Percentiles rank a stretch among this genome's conserved stretches.
Conservation (phyloP, 2,797 vertebrate species). For the Typhlichthys subterraneus region DNA sequence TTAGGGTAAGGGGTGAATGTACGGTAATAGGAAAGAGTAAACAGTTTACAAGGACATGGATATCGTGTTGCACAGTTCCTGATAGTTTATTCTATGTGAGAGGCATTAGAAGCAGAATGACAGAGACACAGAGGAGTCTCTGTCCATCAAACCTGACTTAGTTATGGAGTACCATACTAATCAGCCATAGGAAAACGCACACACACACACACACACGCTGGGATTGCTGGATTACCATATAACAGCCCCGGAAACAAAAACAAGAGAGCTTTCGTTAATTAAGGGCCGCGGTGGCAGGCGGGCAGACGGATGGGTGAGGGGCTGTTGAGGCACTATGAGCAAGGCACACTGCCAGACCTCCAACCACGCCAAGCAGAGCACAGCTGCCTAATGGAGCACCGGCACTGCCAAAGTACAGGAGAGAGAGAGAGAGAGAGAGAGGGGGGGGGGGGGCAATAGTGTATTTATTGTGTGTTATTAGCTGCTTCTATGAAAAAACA, state of each 20-base stretch:
- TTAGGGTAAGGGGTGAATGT: no score
- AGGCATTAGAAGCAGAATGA: background rate
- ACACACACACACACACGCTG: conserved; percentile 28
- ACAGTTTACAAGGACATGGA: no score
- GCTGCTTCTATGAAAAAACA: background rate
- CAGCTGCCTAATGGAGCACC: conserved; percentile 95
- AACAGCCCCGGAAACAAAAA: conserved; percentile 70
- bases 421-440: conserved; percentile 14
- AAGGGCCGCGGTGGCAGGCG: conserved; percentile 60
- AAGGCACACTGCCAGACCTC: conserved; percentile 72
- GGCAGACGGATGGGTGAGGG: conserved; percentile 60
- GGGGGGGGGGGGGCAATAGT: background rate
- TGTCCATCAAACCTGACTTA: conserved; percentile 17
- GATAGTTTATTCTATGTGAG: background rate
- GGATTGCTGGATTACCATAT: conserved; percentile 58
- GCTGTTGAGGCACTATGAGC: conserved; percentile 54
- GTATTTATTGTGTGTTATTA: background rate
- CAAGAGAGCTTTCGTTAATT: conserved; percentile 69
- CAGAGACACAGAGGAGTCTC: background rate
- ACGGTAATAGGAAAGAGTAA: no score
- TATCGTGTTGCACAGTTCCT: no score
- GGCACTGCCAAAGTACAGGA: conserved; percentile 72
- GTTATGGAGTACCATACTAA: conserved; percentile 19
- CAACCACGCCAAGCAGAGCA: conserved; percentile 80
- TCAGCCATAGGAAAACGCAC: conserved; percentile 30